phyloP scores from a whole-genome alignment of 2,113 vertebrate species.

The Maylandia zebra region DNA sequence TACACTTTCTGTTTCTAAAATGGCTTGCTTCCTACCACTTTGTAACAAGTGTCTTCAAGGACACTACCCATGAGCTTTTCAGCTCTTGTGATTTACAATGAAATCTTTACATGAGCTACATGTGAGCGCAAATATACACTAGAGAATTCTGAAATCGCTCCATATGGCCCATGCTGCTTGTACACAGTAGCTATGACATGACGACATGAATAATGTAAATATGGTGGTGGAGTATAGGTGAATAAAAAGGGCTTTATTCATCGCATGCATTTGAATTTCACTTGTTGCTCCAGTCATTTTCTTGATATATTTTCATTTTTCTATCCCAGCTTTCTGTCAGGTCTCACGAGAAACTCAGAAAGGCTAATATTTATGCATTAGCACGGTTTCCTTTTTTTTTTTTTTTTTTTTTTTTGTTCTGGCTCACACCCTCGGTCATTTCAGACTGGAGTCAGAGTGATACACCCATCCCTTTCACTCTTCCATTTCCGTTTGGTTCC shows the following conservation, averaged over 20 bases:
- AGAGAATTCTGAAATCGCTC: background rate
- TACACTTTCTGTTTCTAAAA: background rate
- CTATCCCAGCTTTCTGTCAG: background rate
- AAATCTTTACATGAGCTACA: background rate
- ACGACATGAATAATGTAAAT: background rate
- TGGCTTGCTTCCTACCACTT: background rate
- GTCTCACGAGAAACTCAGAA: background rate
- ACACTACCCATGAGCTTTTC: background rate
- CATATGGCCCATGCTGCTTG: background rate
- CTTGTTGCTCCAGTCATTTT: background rate
- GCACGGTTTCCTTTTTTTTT: background rate
- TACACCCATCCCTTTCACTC: background rate
- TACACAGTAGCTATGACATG: background rate
- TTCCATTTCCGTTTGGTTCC: background rate
- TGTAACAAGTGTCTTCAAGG: background rate
- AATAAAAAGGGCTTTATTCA: background rate
- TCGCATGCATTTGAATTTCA: constrained; percentile 15
- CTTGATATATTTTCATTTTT: background rate
- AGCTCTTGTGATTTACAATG: background rate
- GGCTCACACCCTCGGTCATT: background rate
- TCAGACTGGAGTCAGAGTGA: background rate
- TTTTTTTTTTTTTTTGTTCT: background rate
- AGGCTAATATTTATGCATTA: background rate
- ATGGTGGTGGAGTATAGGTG: background rate
- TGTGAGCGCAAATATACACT: background rate